Evolutionary conservation across 2,797 vertebrate genomes (phyloP).

Genomic region (Myoxocephalus aenaeus): DNA sequence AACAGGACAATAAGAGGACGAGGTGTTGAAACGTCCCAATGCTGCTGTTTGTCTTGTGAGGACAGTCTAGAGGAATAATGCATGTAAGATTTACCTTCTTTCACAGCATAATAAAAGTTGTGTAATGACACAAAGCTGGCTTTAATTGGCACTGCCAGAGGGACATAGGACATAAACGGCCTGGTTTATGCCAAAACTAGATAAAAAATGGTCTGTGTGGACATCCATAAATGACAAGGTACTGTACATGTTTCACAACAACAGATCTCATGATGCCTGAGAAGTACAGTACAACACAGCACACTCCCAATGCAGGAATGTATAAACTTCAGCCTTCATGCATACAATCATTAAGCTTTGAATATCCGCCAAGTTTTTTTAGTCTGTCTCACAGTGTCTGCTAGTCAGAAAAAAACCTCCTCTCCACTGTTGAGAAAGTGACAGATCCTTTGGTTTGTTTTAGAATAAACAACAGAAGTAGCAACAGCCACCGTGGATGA

Average conservation of each 20-base stretch:
- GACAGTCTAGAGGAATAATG: not conserved
- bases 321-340: constrained; percentile 11
- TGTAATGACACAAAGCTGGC: not conserved
- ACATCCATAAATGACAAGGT: constrained; percentile 6
- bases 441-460: constrained; percentile 28
- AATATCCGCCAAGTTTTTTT: constrained; percentile 9
- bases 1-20: too few relatives aligned
- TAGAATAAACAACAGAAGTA: constrained; percentile 19
- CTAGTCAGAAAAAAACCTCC: not conserved
- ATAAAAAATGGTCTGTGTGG: not conserved
- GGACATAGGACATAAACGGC: not conserved
- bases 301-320: not conserved
- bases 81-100: not conserved
- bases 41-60: not conserved
- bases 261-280: constrained; percentile 12
- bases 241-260: not conserved
- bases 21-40: not conserved
- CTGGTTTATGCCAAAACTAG: not conserved
- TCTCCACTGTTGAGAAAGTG: not conserved
- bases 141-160: not conserved
- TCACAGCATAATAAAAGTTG: not conserved
- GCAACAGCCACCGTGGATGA: not conserved
- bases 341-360: constrained; percentile 13
- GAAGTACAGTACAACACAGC: not conserved
- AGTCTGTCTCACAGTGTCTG: constrained; percentile 5